Base-by-base conservation (phyloP, 2,797 vertebrate species). In the Pseudochromis fuscus region DNA sequence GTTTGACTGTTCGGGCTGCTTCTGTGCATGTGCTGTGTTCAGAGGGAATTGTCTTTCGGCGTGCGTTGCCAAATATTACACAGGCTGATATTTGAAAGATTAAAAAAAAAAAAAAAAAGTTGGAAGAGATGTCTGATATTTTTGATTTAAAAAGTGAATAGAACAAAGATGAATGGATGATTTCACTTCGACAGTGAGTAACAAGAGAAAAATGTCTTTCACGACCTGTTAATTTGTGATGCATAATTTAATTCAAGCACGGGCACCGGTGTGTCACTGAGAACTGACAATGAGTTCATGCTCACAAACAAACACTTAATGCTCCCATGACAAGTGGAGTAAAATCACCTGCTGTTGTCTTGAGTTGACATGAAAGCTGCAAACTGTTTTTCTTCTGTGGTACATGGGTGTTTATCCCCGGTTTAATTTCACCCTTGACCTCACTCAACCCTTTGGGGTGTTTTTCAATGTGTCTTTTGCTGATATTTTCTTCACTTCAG, bases 341-440 rank as follows among this genome's bases (percentile, higher is more conserved):
- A 50, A 72, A 60, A 62, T 81, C 58, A 46, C 72, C 72, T 63
- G 30, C 63, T 56, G 51, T 2, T 35, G 56, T 24, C 30, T 58
- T 25, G 48, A 21, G 18, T 58, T 78, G 49, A 76, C 49, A 51
- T 38, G 51, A 71, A 71, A 60, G 44, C 55, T 63, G 48, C 38
- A 59, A 52, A 49, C n/a, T 64, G 37, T 74, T 58, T 57, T 33
- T 50, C 42, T 48, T 67, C n/a, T 67, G 27, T 25, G n/a, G 23
- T 27, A 46, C 27, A 24, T 24, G 15, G 23, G 13, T 76, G 21
- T 42, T 45, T 37, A 56, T 62, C 7, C 42, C 25, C 18, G 4
- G 12, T 68, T 68, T 65, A n/a, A 58, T 77, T 59, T 64, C 28
- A 72, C 46, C 50, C 13, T 56, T 77, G 55, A 61, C 67, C 53